Percentiles rank a stretch among this genome's conserved stretches.
Evolutionary conservation across 2,113 vertebrate species (phyloP).

Genomic region (Cyprinodon brontotheroides): DNA sequence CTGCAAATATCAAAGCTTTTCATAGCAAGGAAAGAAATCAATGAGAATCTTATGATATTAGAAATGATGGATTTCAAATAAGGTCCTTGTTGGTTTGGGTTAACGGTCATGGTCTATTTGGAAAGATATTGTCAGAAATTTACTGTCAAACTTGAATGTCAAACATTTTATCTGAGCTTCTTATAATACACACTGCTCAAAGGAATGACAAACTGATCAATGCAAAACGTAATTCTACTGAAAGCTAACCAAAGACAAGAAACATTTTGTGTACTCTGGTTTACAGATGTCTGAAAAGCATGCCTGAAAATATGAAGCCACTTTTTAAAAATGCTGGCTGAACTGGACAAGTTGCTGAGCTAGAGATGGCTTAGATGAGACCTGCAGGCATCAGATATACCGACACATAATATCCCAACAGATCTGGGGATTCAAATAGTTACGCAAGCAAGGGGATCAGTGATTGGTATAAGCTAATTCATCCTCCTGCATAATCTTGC

Average conservation of each 20-base stretch:
- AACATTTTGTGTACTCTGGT: background rate
- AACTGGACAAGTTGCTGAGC: too few relatives aligned
- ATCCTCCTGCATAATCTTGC: too few relatives aligned
- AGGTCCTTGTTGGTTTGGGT: background rate
- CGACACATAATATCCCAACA: too few relatives aligned
- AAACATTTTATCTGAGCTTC: background rate
- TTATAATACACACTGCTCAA: background rate
- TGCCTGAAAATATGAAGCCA: background rate
- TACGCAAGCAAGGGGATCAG: too few relatives aligned
- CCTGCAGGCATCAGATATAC: too few relatives aligned
- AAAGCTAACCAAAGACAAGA: too few relatives aligned
- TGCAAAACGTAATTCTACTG: background rate
- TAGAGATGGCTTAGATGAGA: too few relatives aligned
- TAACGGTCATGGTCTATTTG: background rate
- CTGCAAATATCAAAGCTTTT: background rate
- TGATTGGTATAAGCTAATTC: too few relatives aligned
- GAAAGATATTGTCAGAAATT: background rate
- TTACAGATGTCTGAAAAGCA: background rate
- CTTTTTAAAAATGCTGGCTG: background rate
- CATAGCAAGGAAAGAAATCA: background rate
- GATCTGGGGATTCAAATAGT: too few relatives aligned
- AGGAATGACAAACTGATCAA: background rate
- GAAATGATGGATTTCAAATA: background rate
- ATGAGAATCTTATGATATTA: background rate
- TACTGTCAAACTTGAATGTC: slow-evolving; percentile 7